Base-by-base conservation (phyloP, 2,113 vertebrate species). In the Meriones unguiculatus region DNA sequence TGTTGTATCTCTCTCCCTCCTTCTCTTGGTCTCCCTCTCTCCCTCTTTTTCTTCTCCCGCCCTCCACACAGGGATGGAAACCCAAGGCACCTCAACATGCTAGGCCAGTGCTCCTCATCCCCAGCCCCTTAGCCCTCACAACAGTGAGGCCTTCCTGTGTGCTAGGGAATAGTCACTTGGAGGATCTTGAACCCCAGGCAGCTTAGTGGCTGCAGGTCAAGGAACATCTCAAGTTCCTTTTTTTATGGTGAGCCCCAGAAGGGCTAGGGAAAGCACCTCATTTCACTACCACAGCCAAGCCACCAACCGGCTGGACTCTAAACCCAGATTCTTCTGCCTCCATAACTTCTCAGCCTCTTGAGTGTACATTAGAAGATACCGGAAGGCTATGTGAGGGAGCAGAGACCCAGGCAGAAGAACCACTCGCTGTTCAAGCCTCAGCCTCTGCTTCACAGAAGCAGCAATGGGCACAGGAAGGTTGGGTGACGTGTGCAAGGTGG, bases 251-350 rank as follows among this genome's bases (percentile, higher is more conserved):
- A 72, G 41, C 25, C 28, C 11, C 20, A 41, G 64, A n/a, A 14
- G 7, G 13, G 0, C 25, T 2, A 25, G 50, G 52, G 2, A 14
- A 54, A 41, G 35, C 35, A 59, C n/a, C 57, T 24, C 6, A 2
- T 9, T 11, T 76, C 65, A 30, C 65, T 22, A 11, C 67, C 41
- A 90, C 20, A 24, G 14, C 81, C 38, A 85, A 12, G 0, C 2
- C 5, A 35, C 57, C 14, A 22, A 87, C 8, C 17, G 76, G 32
- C n/a, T 32, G 30, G 46, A 35, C 73, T 90, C 25, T 87, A 62
- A 87, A 76, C 4, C 10, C 35, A 64, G 77, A 11, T 38, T 69
- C 41, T 82, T 95, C 28, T 75, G 64, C 22, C 46, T 73, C 50
- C 67, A n/a, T 72, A 82, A 72, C 10, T 80, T 75, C 84, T 80